These are phyloP conservation scores for Thunnus thynnus DNA, from an alignment of 2,113 vertebrate species.

Conservation along the genomic window DNA sequence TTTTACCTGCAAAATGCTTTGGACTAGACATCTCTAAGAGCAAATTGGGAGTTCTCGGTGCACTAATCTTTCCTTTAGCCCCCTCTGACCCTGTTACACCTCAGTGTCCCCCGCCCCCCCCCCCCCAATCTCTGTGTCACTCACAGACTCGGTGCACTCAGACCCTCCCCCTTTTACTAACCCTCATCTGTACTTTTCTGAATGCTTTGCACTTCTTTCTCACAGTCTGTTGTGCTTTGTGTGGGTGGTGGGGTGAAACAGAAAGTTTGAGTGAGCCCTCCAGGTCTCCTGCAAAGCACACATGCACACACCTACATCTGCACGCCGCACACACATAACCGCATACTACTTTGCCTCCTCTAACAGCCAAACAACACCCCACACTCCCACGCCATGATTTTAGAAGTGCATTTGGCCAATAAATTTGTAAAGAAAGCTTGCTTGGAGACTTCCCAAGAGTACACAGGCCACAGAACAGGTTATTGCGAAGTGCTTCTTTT, in stretches of 20 bases:
- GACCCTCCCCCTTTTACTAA: slow-evolving; percentile 36
- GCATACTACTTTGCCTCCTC: slow-evolving; percentile 57
- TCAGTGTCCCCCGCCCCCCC: background rate
- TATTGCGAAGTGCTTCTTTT: slow-evolving; percentile 52
- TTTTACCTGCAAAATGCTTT: slow-evolving; percentile 51
- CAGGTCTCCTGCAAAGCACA: slow-evolving; percentile 49
- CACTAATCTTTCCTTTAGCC: slow-evolving; percentile 73
- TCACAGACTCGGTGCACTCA: slow-evolving; percentile 20
- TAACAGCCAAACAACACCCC: slow-evolving; percentile 63
- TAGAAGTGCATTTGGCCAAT: slow-evolving; percentile 69
- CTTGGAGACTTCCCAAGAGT: slow-evolving; percentile 61
- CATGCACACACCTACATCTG: slow-evolving; percentile 28
- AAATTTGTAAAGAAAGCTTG: slow-evolving; percentile 61
- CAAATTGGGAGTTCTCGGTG: slow-evolving; percentile 58
- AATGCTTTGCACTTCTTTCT: slow-evolving; percentile 62
- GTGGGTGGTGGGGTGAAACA: slow-evolving; percentile 68
- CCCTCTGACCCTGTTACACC: slow-evolving; percentile 30
- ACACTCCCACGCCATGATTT: slow-evolving; percentile 68
- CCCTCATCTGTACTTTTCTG: slow-evolving; percentile 12
- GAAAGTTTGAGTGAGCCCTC: slow-evolving; percentile 69
- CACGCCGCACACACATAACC: slow-evolving; percentile 31
- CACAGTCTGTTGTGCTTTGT: slow-evolving; percentile 54
- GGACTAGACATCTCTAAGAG: slow-evolving; percentile 55
- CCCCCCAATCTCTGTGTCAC: slow-evolving; percentile 14
- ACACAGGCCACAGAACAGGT: slow-evolving; percentile 56